Base-by-base conservation (phyloP, 2,888 invertebrate species). In the Nebria salina region DNA sequence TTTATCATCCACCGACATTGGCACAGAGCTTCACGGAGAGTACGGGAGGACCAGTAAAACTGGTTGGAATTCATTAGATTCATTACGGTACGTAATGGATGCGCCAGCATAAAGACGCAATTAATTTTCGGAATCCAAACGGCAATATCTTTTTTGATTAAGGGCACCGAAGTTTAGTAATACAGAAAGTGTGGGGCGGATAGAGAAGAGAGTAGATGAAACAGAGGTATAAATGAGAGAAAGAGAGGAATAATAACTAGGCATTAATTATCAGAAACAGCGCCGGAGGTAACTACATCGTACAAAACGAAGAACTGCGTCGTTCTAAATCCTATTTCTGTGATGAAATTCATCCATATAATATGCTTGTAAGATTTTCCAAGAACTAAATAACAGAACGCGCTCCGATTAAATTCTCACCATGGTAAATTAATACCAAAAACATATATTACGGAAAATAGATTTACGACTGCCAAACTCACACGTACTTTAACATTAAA, bases 91-190 rank as follows among this genome's bases (percentile, higher is more conserved):
- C 26, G 75, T 78, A 78, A 78, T 78, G 78, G 78, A 78, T 78
- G 78, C 13, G 54, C 77, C 43, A 68, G 79, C 79, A 79, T 79
- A 79, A 79, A 79, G 79, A 72, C 66, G 79, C 75, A 79, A 79
- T 75, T 79, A 79, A 79, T 79, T 77, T 79, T 75, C 42, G 79
- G 79, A 79, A 79, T 79, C 79, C 75, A 74, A 79, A 79, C 79
- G 68, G 79, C 75, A 79, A 79, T 79, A 79, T 79, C 54, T 79
- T 79, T 79, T 79, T 79, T 79, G 79, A 79, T 79, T 79, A 79
- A 79, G 73, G 78, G 73, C 65, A 54, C 65, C 13, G 54, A 72
- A 78, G 78, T 78, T 74, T 78, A 78, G 78, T 78, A 72, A 72
- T 66, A 65, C 73, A 65, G 66, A 34, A 34, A 34, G 34, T 34